Base-by-base conservation (phyloP, 2,888 invertebrate species). In the Sesamia inferens region DNA sequence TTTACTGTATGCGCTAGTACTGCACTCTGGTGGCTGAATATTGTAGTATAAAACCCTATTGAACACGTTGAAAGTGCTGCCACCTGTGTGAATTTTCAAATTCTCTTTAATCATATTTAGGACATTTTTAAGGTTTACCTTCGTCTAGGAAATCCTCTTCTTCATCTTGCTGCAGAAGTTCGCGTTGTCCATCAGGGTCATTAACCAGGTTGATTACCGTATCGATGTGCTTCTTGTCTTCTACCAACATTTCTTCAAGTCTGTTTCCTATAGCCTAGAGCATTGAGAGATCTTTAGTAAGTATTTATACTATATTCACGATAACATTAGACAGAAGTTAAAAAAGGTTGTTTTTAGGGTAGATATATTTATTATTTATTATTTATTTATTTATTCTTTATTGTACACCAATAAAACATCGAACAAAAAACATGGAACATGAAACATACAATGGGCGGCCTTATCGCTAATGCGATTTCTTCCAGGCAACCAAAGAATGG, bases 81-180 rank as follows among this genome's bases (percentile, higher is more conserved):
- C 64, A 39, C 24, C 47, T 19, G 44, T 51, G 10, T 4, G 1
- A 16, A 8, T n/a, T 31, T 31, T 57, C 1, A 48, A 31, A 22
- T 4, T 39, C 39, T 19, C 11, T 1, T 51, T 51, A 8, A 7
- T 22, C 13, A 10, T 7, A 59, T 44, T 44, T n/a, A 14, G 16
- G 55, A 74, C 31, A 44, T 44, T 68, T 8, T 19, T 16, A 42
- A 16, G 44, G 59, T 14, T 58, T 91, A 98, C 98, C 98, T 97
- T 99, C 99, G 93, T 99, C 99, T 31, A 99, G 96, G 91, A 99
- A 99, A 93, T 99, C 99, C 94, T 99, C 99, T 89, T 99, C 99
- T 90, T 99, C 99, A 83, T 99, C 99, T 93, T 98, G 98, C 66
- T 98, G 97, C 62, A 98, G 92, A 16, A 99, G 93, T 80, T 98